phyloP scores from a whole-genome alignment of 2,113 vertebrate genomes.

The Cheilinus undulatus region DNA sequence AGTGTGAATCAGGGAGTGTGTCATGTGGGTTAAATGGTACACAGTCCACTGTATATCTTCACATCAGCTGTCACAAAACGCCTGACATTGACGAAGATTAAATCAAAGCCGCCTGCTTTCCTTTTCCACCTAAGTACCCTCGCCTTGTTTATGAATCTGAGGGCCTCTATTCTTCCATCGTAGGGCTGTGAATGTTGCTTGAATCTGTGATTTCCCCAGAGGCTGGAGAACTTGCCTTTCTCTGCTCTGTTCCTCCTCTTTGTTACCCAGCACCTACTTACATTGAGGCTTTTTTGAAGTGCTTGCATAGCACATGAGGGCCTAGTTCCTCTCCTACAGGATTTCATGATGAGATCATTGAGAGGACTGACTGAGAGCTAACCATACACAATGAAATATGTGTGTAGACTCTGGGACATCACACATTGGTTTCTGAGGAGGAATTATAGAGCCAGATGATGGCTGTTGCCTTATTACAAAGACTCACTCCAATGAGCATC shows the following conservation, averaged over 20 bases:
- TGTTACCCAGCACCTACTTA: slow-evolving; percentile 64
- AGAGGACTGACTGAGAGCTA: slow-evolving; percentile 61
- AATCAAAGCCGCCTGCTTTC: slow-evolving; percentile 60
- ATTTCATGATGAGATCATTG: slow-evolving; percentile 69
- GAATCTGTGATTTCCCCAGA: slow-evolving; percentile 57
- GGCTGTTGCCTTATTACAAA: too few relatives aligned
- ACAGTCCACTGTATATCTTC: slow-evolving; percentile 71
- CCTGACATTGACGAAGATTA: slow-evolving; percentile 70
- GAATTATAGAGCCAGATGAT: too few relatives aligned
- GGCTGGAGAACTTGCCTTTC: slow-evolving; percentile 46
- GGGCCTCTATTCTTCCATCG: slow-evolving; percentile 32
- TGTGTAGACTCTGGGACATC: too few relatives aligned
- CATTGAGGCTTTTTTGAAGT: slow-evolving; percentile 48
- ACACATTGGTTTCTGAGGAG: too few relatives aligned
- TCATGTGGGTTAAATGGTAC: slow-evolving; percentile 76
- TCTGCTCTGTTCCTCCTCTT: slow-evolving; percentile 55
- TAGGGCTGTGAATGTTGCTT: slow-evolving; percentile 19
- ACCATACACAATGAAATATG: too few relatives aligned
- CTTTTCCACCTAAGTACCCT: slow-evolving; percentile 45
- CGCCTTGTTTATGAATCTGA: slow-evolving; percentile 65
- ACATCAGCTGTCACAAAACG: slow-evolving; percentile 69
- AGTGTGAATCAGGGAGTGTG: slow-evolving; percentile 63
- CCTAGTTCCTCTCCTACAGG: slow-evolving; percentile 64
- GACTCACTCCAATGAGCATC: too few relatives aligned
- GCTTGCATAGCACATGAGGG: slow-evolving; percentile 59